Percentiles rank a stretch among this genome's conserved stretches.
Conservation (phyloP, 2,113 vertebrate species). For the Ailurus styani region DNA sequence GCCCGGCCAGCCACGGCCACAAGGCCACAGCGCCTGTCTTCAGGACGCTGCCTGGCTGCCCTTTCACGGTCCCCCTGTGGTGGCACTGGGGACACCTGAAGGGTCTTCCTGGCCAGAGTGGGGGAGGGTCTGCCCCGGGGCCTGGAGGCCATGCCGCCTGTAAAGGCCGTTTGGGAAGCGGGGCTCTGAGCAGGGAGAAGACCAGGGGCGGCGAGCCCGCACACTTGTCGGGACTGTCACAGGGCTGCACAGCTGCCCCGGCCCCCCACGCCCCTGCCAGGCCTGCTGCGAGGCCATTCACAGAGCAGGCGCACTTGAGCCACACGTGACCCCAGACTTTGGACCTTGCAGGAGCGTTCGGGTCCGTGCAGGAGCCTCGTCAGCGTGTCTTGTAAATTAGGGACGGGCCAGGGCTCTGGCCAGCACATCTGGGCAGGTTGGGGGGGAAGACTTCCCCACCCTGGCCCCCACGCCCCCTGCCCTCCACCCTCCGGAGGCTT, state of each 20-base stretch:
- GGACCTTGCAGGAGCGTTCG: no score
- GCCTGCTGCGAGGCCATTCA: background rate
- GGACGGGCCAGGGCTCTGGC: background rate
- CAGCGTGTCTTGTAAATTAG: background rate
- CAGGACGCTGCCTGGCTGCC: background rate
- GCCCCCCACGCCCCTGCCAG: background rate
- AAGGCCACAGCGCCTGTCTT: background rate
- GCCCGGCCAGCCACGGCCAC: background rate
- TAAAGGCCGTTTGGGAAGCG: background rate
- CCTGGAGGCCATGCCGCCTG: background rate
- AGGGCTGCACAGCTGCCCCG: background rate
- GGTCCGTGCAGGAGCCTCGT: background rate
- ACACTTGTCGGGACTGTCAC: background rate
- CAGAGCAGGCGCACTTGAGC: background rate
- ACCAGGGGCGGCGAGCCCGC: rapidly evolving
- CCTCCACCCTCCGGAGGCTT: background rate
- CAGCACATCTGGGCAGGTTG: no score
- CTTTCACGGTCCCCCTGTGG: background rate
- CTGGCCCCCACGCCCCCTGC: rapidly evolving
- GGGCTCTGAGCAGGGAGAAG: background rate
- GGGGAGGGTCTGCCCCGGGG: background rate
- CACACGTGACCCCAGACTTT: background rate
- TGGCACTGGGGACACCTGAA: background rate
- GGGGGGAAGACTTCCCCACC: background rate
- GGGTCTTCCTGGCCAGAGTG: background rate